These are phyloP conservation scores for Periphyllus acericola DNA, from an alignment of 2,888 invertebrate genomes.

Conservation along the genomic window DNA sequence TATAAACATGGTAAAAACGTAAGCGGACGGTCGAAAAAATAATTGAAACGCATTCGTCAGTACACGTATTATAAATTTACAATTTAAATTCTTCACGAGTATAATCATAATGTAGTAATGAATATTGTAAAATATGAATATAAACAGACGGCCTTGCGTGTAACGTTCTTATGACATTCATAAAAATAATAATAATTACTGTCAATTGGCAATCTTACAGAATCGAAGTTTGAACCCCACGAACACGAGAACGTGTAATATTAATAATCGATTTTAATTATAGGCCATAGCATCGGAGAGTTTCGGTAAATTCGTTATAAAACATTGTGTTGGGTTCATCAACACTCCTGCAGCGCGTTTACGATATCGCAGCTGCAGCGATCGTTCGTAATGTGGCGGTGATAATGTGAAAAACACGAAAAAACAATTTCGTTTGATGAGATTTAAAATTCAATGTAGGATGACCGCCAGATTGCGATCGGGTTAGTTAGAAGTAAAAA, in stretches of 20 bases:
- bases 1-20: no score
- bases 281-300: background rate
- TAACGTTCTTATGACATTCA: background rate
- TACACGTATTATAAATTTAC: no score
- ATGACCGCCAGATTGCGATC: no score
- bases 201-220: background rate
- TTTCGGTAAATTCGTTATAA: background rate
- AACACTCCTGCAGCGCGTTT: background rate
- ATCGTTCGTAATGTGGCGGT: background rate
- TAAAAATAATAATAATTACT: slow-evolving; percentile 3
- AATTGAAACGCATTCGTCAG: no score
- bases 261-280: background rate
- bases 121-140: background rate
- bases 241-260: background rate
- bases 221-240: background rate
- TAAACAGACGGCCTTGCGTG: background rate
- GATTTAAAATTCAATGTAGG: background rate
- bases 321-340: background rate
- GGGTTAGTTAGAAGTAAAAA: no score
- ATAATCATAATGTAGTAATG: background rate
- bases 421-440: background rate
- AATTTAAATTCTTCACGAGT: no score
- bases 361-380: background rate
- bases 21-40: no score
- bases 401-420: background rate